phyloP scores from a whole-genome alignment of 2,797 vertebrate species.

The Tapera naevia region DNA sequence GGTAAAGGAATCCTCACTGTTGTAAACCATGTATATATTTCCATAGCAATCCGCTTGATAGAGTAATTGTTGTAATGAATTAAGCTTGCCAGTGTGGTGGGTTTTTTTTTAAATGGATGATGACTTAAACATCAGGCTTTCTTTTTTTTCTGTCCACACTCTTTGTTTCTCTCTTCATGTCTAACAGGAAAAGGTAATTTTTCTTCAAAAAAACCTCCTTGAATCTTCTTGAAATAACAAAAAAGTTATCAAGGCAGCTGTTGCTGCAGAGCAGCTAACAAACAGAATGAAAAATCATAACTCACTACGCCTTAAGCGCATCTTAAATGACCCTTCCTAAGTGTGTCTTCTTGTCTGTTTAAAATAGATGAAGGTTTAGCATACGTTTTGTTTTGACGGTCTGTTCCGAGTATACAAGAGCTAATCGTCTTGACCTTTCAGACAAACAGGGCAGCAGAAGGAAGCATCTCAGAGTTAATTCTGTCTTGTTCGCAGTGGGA shows the following conservation, averaged over 20 bases:
- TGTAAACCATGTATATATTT: slow-evolving; percentile 68
- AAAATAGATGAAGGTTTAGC: slow-evolving; percentile 64
- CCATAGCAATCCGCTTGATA: slow-evolving; percentile 66
- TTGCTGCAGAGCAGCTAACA: not conserved
- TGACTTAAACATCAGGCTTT: slow-evolving; percentile 52
- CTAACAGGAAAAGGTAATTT: not conserved
- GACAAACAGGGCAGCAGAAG: slow-evolving; percentile 78
- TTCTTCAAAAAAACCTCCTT: not conserved
- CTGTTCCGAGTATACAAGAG: slow-evolving; percentile 62
- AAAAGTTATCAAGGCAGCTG: slow-evolving; percentile 48
- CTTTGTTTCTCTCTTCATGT: slow-evolving; percentile 5
- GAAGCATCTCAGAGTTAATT: slow-evolving; percentile 84
- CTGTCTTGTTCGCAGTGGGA: slow-evolving; percentile 83
- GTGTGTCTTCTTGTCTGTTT: slow-evolving; percentile 45
- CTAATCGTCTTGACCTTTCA: slow-evolving; percentile 85
- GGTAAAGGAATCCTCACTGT: slow-evolving; percentile 59
- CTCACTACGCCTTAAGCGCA: slow-evolving; percentile 23
- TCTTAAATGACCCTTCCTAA: slow-evolving; percentile 26
- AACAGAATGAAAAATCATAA: not conserved
- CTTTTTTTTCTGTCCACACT: slow-evolving; percentile 32
- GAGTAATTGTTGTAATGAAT: slow-evolving; percentile 71
- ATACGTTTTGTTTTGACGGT: slow-evolving; percentile 75
- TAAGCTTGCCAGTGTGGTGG: slow-evolving; percentile 41
- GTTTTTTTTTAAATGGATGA: not conserved
- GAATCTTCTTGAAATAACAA: slow-evolving; percentile 31